Evolutionary conservation across 1,140 invertebrate genomes (phyloP), one percentile per base, ranked within the genome.

Genomic region (Trichonephila clavata): DNA sequence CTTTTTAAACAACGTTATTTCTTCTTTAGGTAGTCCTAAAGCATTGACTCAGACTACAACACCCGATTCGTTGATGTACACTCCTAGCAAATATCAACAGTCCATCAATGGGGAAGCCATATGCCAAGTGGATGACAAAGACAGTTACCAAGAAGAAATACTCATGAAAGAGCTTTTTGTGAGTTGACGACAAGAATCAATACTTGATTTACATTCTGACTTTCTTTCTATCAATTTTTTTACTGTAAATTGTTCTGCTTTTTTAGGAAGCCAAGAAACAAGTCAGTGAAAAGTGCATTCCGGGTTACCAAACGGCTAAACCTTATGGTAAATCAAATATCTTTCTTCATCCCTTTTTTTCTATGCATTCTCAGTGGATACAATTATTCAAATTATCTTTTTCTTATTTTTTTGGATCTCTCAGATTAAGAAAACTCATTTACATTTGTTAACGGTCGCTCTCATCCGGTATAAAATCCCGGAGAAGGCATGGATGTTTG

Each of bases 21-120:
- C 20, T 39, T 0, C 71, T 68, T 5, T 18, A 91, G 89, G 93
- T 21, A 94, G 90, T 59, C 84, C 84, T 0, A 92, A 92, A 84
- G 71, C 63, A 21, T 59, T 89, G 4, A 93, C 80, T 7, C 84
- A 90, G 24, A 77, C 77, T 0, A 91, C 93, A 10, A 90, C 93
- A 1, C 89, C 91, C 13, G 94, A 94, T 71, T 93, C 90, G 1
- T 32, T 90, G 60, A 94, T 94, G 94, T 94, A 94, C 61, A 94
- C 94, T 13, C 94, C 94, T 18, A 94, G 93, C 50, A 94, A 94
- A 43, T 94, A 94, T 27, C 94, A 94, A 59, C 90, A 94, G 59
- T 65, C 89, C 8, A 94, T 94, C 39, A 94, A 94, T 59, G 94
- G 94, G 27, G 94, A 94, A 24, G 94, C 94, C 16, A 87, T 94